Conservation (phyloP, 2,888 invertebrate species). For the Pammene aurita region DNA sequence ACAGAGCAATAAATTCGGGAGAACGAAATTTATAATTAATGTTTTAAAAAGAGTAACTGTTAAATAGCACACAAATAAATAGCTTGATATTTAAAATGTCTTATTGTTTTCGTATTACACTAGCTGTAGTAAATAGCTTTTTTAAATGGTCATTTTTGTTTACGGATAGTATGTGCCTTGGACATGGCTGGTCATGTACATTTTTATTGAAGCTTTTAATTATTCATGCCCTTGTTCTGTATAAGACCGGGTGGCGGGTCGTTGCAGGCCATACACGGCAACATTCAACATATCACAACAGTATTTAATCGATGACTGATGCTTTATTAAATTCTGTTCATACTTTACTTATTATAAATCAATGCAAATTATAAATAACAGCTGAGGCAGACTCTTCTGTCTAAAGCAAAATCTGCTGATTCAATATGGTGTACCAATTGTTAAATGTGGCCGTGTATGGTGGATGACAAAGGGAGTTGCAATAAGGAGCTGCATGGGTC, state of each 20-base stretch:
- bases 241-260: constrained; percentile 17
- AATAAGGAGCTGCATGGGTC: constrained; percentile 10
- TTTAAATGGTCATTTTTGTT: constrained; percentile 68
- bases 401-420: not conserved
- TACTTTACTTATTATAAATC: not conserved
- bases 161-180: constrained; percentile 77
- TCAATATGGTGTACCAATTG: not conserved
- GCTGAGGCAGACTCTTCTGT: no score
- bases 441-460: constrained; percentile 16
- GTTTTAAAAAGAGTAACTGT: constrained; percentile 39
- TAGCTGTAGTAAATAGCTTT: constrained; percentile 72
- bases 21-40: constrained; percentile 34
- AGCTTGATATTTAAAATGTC: constrained; percentile 60
- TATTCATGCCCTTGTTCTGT: constrained; percentile 37
- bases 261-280: constrained; percentile 5
- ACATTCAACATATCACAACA: not conserved
- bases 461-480: constrained; percentile 3
- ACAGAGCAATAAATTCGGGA: constrained; percentile 51
- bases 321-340: not conserved
- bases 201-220: constrained; percentile 51
- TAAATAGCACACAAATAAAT: constrained; percentile 62
- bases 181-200: constrained; percentile 64
- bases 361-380: not conserved
- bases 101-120: constrained; percentile 65
- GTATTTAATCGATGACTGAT: not conserved